Evolutionary conservation across 2,113 vertebrate genomes (phyloP).

Genomic region (Cynocephalus volans): DNA sequence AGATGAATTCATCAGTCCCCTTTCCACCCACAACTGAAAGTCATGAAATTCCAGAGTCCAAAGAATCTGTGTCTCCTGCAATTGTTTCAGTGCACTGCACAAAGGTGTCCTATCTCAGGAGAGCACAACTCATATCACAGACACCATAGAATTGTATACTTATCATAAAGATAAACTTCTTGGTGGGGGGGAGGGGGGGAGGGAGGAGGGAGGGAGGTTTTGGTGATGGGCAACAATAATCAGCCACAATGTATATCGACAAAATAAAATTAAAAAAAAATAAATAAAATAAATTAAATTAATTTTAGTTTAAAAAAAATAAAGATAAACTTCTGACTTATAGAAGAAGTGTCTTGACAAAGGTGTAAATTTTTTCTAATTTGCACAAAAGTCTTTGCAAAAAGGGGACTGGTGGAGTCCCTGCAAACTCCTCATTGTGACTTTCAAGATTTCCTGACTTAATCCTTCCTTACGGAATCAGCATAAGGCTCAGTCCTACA

Average conservation of each 20-base stretch:
- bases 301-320: too few relatives aligned
- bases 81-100: background rate
- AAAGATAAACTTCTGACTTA: background rate
- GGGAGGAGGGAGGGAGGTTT: too few relatives aligned
- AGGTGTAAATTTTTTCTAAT: background rate
- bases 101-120: background rate
- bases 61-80: background rate
- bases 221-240: too few relatives aligned
- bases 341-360: background rate
- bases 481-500: background rate
- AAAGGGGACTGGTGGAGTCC: background rate
- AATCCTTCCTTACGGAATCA: background rate
- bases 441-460: background rate
- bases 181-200: too few relatives aligned
- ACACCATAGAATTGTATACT: background rate
- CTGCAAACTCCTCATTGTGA: background rate
- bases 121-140: background rate
- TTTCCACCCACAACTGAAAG: background rate
- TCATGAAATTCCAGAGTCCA: background rate
- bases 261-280: too few relatives aligned
- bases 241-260: too few relatives aligned
- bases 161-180: background rate
- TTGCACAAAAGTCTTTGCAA: background rate
- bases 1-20: background rate
- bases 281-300: too few relatives aligned